These are phyloP conservation scores for Rhincodon typus DNA, from an alignment of 2,797 vertebrate species.

Conservation along the genomic window DNA sequence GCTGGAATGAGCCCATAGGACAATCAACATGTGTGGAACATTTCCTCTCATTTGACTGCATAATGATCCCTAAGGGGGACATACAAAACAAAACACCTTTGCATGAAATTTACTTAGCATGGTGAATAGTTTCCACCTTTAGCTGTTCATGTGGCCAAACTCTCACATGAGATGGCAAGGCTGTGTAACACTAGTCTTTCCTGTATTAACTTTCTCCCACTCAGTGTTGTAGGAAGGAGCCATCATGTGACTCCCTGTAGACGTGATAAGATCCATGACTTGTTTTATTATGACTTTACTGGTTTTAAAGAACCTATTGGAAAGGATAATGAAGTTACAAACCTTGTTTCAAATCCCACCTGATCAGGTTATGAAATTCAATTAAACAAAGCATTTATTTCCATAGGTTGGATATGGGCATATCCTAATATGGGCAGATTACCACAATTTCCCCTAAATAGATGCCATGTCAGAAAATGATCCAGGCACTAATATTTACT, in stretches of 20 bases:
- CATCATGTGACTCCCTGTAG: not conserved
- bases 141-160: not conserved
- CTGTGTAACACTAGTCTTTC: not conserved
- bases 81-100: not conserved
- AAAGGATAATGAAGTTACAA: not conserved
- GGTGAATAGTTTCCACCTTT: not conserved
- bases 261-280: not conserved
- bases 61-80: not conserved
- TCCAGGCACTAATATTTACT: not conserved
- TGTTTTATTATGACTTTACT: not conserved
- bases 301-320: not conserved
- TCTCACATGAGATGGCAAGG: not conserved
- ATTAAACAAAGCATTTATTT: not conserved
- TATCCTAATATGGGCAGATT: not conserved
- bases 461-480: not conserved
- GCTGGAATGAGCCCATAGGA: not conserved
- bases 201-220: not conserved
- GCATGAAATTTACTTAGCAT: conserved; percentile 37
- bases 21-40: not conserved
- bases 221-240: not conserved
- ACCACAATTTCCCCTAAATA: not conserved
- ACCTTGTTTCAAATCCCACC: not conserved
- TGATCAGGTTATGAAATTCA: not conserved
- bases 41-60: conserved; percentile 32
- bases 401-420: not conserved